phyloP scores from a whole-genome alignment of 2,113 vertebrate genomes.

The Panthera tigris region DNA sequence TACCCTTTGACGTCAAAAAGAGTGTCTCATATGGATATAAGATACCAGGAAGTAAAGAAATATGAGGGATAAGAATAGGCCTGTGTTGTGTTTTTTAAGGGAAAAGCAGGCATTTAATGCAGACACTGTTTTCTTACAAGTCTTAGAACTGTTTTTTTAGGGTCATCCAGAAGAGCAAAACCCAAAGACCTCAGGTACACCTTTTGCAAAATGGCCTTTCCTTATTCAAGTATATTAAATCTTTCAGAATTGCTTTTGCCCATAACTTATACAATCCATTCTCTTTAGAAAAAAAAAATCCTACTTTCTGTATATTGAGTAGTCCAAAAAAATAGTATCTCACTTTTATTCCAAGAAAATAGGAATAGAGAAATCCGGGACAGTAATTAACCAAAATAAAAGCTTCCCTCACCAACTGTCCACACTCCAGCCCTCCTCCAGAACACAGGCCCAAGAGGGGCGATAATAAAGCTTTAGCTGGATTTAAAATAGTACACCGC shows the following conservation, averaged over 20 bases:
- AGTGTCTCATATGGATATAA: not conserved
- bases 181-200: not conserved
- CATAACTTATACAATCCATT: not conserved
- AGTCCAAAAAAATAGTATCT: slow-evolving; percentile 39
- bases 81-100: not conserved
- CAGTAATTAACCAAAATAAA: slow-evolving; percentile 47
- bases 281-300: not conserved
- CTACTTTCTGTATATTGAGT: not conserved
- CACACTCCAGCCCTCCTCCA: not conserved
- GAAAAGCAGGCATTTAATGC: not conserved
- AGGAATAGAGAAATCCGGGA: not conserved
- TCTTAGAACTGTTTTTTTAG: not conserved
- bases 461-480: not conserved
- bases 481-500: not conserved
- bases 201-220: not conserved
- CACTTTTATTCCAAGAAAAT: slow-evolving; percentile 32
- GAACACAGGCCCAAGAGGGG: not conserved
- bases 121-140: not conserved
- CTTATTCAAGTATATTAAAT: not conserved
- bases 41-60: slow-evolving; percentile 34
- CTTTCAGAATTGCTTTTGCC: slow-evolving; percentile 4
- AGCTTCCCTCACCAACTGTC: not conserved
- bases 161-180: slow-evolving; percentile 9
- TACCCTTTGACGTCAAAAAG: slow-evolving; percentile 24
- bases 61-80: not conserved